Evolutionary conservation across 2,797 vertebrate species (phyloP), one percentile per base, ranked within the genome.

Genomic region (Crocidura indochinensis): DNA sequence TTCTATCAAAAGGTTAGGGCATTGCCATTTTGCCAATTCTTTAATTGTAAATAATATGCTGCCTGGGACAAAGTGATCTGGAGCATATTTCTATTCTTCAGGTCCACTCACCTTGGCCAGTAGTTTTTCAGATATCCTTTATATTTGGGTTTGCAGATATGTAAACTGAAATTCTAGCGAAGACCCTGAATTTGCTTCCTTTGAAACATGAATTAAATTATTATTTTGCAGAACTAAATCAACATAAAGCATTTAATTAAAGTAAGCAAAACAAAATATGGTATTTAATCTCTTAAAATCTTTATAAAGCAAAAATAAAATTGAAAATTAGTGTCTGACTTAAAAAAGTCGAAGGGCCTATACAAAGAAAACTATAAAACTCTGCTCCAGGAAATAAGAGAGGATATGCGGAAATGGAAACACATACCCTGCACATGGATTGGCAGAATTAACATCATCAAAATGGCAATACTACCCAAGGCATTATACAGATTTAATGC

Each of bases 201-300:
- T 71, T 8, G 14, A 84, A 27, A 26, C 85, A 7, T 24, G 22
- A 56, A 51, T 69, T 31, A 72, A 75, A 82, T 22, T 17, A 56
- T 51, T 76, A 83, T 11, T 83, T 29, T 44, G 47, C 11, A 68
- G 74, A 87, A 60, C 6, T 72, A 79, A 85, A 9, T 0, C 64
- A 47, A 73, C 2, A 22, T 15, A 62, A 75, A 46, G 4, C 92
- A 88, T 85, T 82, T 6, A 75, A 56, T 82, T 6, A 75, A 51
- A 87, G 60, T 56, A 84, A 91, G 31, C 10, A 56, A 74, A 80
- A 64, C 76, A 76, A 80, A 67, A 84, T 62, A 26, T 53, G 60
- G 8, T 64, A 38, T 65, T 67, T 56, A 38, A 3, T 17, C 60
- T 80, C 26, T 62, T 90, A 65, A 82, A 88, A 87, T 44, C 80